Percentiles rank a stretch among this genome's conserved stretches.
phyloP scores from a whole-genome alignment of 23 tunicate species.

The Oikopleura dioica region DNA sequence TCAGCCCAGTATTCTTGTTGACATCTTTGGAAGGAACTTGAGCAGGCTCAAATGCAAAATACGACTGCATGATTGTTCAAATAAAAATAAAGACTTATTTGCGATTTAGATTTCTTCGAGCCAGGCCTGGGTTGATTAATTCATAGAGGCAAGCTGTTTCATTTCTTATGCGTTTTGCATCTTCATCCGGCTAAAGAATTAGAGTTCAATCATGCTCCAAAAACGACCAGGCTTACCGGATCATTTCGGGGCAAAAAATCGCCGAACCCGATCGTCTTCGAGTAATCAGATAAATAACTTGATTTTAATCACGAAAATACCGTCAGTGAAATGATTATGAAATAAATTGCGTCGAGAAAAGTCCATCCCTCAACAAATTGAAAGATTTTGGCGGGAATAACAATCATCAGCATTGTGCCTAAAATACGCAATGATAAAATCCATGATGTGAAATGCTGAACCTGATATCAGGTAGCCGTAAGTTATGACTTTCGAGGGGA shows the following conservation, averaged over 20 bases:
- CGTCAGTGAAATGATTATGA: conserved; percentile 9
- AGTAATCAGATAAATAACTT: too few relatives aligned
- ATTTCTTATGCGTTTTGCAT: background rate
- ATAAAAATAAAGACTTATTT: too few relatives aligned
- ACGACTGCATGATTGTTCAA: too few relatives aligned
- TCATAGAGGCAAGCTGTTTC: conserved; percentile 7
- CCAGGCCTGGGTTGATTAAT: conserved; percentile 8
- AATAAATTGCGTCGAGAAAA: background rate
- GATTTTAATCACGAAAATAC: too few relatives aligned
- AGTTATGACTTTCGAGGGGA: background rate
- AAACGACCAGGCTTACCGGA: too few relatives aligned
- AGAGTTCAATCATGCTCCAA: too few relatives aligned
- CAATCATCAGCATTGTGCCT: background rate
- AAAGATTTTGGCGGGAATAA: conserved; percentile 1
- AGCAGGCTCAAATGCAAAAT: too few relatives aligned
- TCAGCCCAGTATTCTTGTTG: background rate
- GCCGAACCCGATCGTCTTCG: conserved; percentile 11
- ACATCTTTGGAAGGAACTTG: background rate
- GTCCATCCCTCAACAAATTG: background rate
- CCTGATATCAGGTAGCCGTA: too few relatives aligned
- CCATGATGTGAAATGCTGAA: too few relatives aligned
- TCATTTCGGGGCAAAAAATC: conserved; percentile 9
- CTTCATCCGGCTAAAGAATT: background rate
- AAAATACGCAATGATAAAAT: too few relatives aligned
- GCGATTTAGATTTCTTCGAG: too few relatives aligned